phyloP scores from a whole-genome alignment of 2,888 invertebrate genomes.

The Pyrocoelia pectoralis region DNA sequence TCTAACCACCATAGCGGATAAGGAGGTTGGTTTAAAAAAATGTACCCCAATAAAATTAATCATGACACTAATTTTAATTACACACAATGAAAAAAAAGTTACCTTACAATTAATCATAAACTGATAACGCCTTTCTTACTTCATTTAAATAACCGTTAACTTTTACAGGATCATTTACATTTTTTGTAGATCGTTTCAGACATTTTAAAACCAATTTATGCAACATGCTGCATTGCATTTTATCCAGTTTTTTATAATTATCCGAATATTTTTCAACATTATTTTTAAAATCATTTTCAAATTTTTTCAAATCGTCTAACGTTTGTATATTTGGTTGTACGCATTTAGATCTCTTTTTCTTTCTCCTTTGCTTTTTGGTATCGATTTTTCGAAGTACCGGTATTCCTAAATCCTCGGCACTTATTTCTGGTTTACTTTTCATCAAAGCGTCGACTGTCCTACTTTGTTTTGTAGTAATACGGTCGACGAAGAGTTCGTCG shows the following conservation, averaged over 20 bases:
- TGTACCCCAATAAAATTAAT: too few species aligned
- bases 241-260: slow-evolving; percentile 20
- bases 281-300: slow-evolving; percentile 21
- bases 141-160: too few species aligned
- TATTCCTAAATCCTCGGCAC: not conserved
- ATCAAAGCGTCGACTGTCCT: slow-evolving; percentile 1
- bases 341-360: not conserved
- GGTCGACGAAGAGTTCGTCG: slow-evolving; percentile 11
- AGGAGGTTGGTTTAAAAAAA: too few species aligned
- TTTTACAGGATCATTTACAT: too few species aligned
- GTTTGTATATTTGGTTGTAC: slow-evolving; percentile 22
- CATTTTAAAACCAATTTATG: slow-evolving; percentile 20
- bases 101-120: too few species aligned
- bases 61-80: too few species aligned
- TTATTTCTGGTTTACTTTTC: slow-evolving; percentile 6
- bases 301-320: slow-evolving; percentile 26
- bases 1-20: too few species aligned
- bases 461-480: slow-evolving; percentile 7
- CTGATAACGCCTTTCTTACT: too few species aligned
- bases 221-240: slow-evolving; percentile 25
- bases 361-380: not conserved
- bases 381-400: not conserved
- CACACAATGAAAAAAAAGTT: too few species aligned
- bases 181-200: too few species aligned
- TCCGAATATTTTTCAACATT: not conserved